Base-by-base conservation (phyloP, 35 echinoderm and acorn worm genomes). In the Ophiothrix spiculata region DNA sequence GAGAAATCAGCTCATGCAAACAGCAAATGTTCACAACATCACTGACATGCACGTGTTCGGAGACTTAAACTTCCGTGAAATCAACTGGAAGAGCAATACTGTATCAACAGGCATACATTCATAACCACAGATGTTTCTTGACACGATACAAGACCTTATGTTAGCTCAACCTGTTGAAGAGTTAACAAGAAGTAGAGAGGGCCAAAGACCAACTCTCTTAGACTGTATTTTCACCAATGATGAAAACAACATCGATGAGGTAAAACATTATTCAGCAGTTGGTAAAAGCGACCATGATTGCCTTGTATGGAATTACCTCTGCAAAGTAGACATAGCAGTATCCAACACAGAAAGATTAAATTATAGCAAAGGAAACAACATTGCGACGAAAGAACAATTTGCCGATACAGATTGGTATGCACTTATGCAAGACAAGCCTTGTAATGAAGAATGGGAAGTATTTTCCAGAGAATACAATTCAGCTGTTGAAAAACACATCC, bases 251-350 rank as follows among this genome's bases (percentile, higher is more conserved):
- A 38, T 90, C n/a, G 25, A 63, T n/a, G 40, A 37, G 0, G 31
- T 90, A 31, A 37, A 19, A 1, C 10, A 75, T n/a, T 28, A 25
- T 12, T 60, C 88, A 16, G 15, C 69, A 17, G 21, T 84, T 37
- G 81, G 88, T 14, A 90, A 84, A 54, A 90, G 88, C 79, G 88
- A 90, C 35, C 88, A 90, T 79, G 35, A 21, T 82, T 42, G 39
- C 0, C 37, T 89, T 1, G 32, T 31, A 13, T 89, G 40, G 56
- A 64, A 31, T 45, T 87, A 80, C 46, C 39, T 17, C n/a, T 36
- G 36, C 13, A 74, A 36, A 25, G 1, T 28, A 38, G 25, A 35
- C 23, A 37, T 31, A 32, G 23, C 6, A 33, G 10, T 31, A 38
- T 13, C 3, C 1, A 14, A 39, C 19, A 3, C 25, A 13, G 23